Conservation (phyloP, 2,797 vertebrate genomes). For the Melopsittacus undulatus region DNA sequence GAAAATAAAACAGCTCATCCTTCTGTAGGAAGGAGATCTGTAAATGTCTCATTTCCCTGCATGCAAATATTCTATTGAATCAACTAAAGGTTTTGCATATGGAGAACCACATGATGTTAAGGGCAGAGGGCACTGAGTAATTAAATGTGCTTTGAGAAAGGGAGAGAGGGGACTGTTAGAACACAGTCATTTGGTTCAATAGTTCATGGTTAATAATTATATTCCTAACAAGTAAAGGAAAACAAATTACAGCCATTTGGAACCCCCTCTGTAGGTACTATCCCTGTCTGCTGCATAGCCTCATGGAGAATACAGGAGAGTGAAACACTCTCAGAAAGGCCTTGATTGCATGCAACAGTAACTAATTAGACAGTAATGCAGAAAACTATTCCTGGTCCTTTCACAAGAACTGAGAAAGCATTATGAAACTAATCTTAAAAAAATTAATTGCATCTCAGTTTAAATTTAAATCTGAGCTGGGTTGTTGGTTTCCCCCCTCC, state of each 20-base stretch:
- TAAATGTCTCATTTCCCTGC: neutral
- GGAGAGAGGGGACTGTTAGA: neutral
- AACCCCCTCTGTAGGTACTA: neutral
- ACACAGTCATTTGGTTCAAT: neutral
- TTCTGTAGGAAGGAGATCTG: neutral
- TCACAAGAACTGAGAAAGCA: neutral
- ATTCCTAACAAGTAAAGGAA: neutral
- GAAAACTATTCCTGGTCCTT: neutral
- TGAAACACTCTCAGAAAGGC: neutral
- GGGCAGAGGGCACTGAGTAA: neutral
- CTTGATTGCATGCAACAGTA: neutral
- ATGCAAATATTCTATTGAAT: neutral
- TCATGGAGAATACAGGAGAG: neutral
- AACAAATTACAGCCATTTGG: neutral
- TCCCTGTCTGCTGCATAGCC: neutral
- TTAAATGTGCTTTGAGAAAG: constrained; percentile 3
- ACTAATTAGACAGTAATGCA: constrained; percentile 29
- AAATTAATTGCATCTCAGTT: constrained; percentile 15
- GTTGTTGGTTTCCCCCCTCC: rapidly evolving
- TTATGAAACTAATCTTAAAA: constrained; percentile 33
- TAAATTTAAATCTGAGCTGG: neutral
- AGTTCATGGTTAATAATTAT: constrained; percentile 17
- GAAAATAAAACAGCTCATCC: neutral
- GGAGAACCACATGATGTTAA: neutral
- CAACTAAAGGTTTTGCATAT: neutral